Evolutionary conservation across 2,888 invertebrate species (phyloP).

Genomic region (Fragum whitleyi): DNA sequence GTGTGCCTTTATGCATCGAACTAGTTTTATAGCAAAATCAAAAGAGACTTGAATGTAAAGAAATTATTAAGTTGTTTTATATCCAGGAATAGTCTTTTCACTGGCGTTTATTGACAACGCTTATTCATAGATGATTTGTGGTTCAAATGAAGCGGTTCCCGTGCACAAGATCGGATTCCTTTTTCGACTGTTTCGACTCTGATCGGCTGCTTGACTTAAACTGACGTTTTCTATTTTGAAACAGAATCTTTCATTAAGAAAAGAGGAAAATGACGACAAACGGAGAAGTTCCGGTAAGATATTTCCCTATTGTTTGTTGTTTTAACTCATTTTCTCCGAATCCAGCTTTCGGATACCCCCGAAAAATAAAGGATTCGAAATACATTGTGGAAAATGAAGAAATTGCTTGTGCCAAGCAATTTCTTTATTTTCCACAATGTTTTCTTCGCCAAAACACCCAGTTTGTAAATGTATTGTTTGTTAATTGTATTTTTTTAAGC

Average conservation of each 20-base stretch:
- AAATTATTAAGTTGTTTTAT: neutral
- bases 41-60: constrained; percentile 15
- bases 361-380: no score
- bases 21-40: constrained; percentile 25
- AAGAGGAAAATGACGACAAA: neutral
- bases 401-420: no score
- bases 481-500: no score
- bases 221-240: neutral
- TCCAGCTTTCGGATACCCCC: no score
- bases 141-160: neutral
- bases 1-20: neutral
- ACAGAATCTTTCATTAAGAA: neutral
- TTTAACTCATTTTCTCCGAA: no score
- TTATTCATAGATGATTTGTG: neutral
- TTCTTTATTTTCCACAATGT: no score
- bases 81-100: neutral
- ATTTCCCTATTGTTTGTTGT: no score
- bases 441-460: no score
- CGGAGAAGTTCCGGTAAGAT: constrained; percentile 17
- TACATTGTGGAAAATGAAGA: no score
- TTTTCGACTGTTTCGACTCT: neutral
- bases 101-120: neutral
- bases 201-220: neutral
- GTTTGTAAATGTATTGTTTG: no score
- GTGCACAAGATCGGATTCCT: neutral